A percentile compares a stretch with the other conserved stretches of the same genome.
Evolutionary conservation across 2,113 vertebrate species (phyloP).

Genomic region (Gallinago jamesoni): DNA sequence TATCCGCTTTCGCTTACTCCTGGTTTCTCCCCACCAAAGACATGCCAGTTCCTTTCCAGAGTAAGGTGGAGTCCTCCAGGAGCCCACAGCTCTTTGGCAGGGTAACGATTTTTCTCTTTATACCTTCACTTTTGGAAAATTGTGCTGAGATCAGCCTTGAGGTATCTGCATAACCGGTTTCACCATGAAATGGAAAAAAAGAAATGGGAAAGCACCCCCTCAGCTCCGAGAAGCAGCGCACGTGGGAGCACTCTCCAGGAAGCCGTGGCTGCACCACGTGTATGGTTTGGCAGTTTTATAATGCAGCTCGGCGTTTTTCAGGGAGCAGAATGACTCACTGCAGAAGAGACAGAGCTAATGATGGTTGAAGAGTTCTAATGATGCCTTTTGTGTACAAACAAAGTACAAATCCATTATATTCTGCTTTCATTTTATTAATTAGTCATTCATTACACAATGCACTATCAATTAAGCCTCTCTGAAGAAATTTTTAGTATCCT

Average conservation of each 20-base stretch:
- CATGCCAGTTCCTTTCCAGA: not conserved
- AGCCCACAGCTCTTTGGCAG: not conserved
- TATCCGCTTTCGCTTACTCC: not conserved
- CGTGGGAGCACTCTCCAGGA: not conserved
- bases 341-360: constrained; percentile 27
- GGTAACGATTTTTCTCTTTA: not conserved
- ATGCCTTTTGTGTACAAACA: constrained; percentile 50
- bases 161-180: not conserved
- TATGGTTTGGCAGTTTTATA: not conserved
- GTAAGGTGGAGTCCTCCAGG: not conserved
- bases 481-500: constrained; percentile 13
- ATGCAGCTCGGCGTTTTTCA: not conserved
- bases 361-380: constrained; percentile 26
- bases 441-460: not conserved
- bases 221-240: not conserved
- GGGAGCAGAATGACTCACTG: constrained; percentile 34
- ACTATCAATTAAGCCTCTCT: constrained; percentile 31
- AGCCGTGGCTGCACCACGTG: not conserved
- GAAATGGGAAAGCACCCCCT: not conserved
- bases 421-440: constrained; percentile 40
- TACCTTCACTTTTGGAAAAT: not conserved
- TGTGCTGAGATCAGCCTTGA: not conserved
- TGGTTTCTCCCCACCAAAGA: not conserved
- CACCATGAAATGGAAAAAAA: not conserved
- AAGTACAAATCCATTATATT: constrained; percentile 40